phyloP scores from a whole-genome alignment of 2,888 invertebrate species.

The Temnothorax unifasciatus region DNA sequence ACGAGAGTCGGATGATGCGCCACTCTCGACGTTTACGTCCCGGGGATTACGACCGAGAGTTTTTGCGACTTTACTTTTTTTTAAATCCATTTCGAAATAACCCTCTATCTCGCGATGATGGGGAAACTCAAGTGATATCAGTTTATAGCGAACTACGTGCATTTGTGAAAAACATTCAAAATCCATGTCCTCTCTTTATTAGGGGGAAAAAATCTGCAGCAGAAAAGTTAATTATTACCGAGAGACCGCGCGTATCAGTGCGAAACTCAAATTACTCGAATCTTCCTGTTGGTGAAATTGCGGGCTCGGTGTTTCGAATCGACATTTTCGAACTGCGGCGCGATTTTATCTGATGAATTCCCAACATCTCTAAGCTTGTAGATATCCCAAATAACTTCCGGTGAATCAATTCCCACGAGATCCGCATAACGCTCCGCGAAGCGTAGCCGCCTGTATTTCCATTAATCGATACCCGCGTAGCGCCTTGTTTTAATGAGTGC shows the following conservation, averaged over 20 bases:
- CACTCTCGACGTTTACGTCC: constrained; percentile 40
- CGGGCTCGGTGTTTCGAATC: neutral
- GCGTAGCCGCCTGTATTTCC: constrained; percentile 33
- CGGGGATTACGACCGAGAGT: constrained; percentile 29
- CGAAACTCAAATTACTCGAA: neutral
- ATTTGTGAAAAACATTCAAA: neutral
- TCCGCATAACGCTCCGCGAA: constrained; percentile 45
- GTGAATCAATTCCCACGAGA: constrained; percentile 31
- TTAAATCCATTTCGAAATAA: constrained; percentile 28
- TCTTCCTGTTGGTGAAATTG: neutral
- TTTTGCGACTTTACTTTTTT: constrained; percentile 20
- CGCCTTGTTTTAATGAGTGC: constrained; percentile 49
- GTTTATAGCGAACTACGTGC: neutral
- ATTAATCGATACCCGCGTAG: constrained; percentile 32
- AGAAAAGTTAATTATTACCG: constrained; percentile 3
- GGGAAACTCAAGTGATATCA: neutral
- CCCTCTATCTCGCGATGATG: neutral
- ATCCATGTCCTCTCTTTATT: neutral
- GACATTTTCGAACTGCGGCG: constrained; percentile 10
- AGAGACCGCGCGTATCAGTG: neutral
- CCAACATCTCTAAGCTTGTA: constrained; percentile 35
- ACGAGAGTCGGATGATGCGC: constrained; percentile 25
- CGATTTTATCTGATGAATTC: constrained; percentile 31
- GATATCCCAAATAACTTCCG: constrained; percentile 47
- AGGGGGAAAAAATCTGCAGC: neutral